phyloP scores from a whole-genome alignment of 2,888 invertebrate species.

The Pseudococcus viburni region DNA sequence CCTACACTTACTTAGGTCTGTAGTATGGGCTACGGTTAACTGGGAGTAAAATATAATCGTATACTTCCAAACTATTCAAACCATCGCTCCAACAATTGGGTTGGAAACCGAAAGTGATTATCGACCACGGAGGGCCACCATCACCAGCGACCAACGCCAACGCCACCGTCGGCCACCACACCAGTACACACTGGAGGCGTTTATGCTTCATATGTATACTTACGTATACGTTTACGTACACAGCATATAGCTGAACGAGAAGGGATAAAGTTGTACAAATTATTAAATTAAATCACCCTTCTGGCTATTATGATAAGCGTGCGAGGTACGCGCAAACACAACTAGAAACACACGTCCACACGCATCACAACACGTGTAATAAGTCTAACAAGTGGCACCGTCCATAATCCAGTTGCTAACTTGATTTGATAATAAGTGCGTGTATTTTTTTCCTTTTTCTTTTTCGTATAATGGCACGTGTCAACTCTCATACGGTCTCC shows the following conservation, averaged over 20 bases:
- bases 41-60: no score
- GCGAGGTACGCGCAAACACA: slow-evolving; percentile 46
- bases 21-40: no score
- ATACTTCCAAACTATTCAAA: no score
- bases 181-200: no score
- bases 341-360: slow-evolving; percentile 64
- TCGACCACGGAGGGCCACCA: no score
- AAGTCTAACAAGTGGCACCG: slow-evolving; percentile 63
- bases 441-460: not conserved
- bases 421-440: slow-evolving; percentile 49
- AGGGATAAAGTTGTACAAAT: slow-evolving; percentile 61
- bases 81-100: no score
- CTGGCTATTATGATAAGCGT: slow-evolving; percentile 65
- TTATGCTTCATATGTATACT: not conserved
- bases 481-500: slow-evolving; percentile 39
- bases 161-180: no score
- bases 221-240: not conserved
- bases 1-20: no score
- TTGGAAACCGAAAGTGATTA: no score
- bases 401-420: slow-evolving; percentile 43
- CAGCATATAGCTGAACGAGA: no score
- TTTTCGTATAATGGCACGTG: slow-evolving; percentile 52
- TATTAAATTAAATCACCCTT: slow-evolving; percentile 64
- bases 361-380: slow-evolving; percentile 58
- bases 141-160: no score